phyloP scores from a whole-genome alignment of 2,888 invertebrate genomes.

The Monochamus alternatus region DNA sequence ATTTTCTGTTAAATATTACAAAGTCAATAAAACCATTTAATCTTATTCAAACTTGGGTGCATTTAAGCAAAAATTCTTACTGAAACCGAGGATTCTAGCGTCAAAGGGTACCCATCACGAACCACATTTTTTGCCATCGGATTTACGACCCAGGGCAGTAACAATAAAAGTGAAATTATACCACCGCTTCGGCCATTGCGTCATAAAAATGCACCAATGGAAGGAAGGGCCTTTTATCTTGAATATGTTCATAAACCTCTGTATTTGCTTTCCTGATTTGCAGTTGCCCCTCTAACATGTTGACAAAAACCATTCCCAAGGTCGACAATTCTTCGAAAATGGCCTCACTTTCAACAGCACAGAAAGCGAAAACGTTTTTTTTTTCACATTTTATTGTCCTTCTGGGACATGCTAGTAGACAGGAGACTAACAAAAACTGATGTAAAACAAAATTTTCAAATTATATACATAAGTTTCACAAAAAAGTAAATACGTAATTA shows the following conservation, averaged over 20 bases:
- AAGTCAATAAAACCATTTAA: too few relatives aligned
- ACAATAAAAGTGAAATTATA: conserved; percentile 50
- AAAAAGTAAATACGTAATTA: not conserved
- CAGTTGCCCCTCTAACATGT: conserved; percentile 41
- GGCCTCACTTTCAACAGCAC: conserved; percentile 34
- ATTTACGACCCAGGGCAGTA: conserved; percentile 23
- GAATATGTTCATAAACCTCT: conserved; percentile 44
- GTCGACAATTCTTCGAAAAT: conserved; percentile 34
- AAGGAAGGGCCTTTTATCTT: conserved; percentile 44
- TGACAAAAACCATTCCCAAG: conserved; percentile 44
- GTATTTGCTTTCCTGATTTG: conserved; percentile 47
- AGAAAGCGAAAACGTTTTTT: conserved; percentile 23
- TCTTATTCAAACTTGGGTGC: too few relatives aligned
- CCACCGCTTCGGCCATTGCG: conserved; percentile 41
- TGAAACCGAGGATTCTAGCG: not conserved
- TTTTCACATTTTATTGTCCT: not conserved
- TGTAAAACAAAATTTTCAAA: too few relatives aligned
- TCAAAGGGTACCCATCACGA: not conserved
- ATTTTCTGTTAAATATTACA: too few relatives aligned
- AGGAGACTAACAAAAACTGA: too few relatives aligned
- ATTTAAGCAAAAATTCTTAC: not conserved
- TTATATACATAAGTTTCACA: not conserved
- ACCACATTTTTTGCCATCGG: conserved; percentile 11
- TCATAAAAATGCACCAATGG: conserved; percentile 48
- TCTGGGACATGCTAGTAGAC: too few relatives aligned